Evolutionary conservation across 2,888 invertebrate species (phyloP).

Genomic region (Buathra laborator): DNA sequence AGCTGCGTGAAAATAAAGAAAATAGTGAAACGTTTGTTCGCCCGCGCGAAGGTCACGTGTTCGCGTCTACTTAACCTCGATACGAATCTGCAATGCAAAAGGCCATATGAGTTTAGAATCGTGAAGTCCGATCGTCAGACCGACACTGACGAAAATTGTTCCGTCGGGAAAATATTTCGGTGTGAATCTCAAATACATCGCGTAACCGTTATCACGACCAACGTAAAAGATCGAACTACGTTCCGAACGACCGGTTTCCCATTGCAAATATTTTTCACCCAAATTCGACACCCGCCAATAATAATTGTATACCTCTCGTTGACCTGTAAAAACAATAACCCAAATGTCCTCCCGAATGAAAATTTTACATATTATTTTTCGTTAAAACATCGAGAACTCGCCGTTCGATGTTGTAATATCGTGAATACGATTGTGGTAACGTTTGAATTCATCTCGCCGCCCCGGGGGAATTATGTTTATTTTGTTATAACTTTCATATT

Average conservation of each 20-base stretch:
- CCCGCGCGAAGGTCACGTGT: neutral
- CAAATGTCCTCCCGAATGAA: neutral
- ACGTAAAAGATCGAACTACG: constrained; percentile 84
- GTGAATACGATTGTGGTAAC: constrained; percentile 74
- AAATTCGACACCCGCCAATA: constrained; percentile 84
- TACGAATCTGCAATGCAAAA: constrained; percentile 81
- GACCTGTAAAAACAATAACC: constrained; percentile 60
- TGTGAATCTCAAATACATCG: constrained; percentile 84
- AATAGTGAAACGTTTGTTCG: neutral
- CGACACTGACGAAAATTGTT: constrained; percentile 80
- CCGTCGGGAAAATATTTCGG: constrained; percentile 83
- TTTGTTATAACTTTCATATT: constrained; percentile 7
- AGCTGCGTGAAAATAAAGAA: constrained; percentile 66
- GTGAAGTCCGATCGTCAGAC: constrained; percentile 82
- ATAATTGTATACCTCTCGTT: constrained; percentile 79
- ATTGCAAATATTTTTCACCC: constrained; percentile 81
- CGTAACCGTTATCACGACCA: constrained; percentile 79
- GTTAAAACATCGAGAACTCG: constrained; percentile 18
- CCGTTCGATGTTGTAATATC: constrained; percentile 48
- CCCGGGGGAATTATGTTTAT: constrained; percentile 42
- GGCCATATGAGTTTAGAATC: constrained; percentile 84
- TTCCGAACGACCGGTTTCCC: constrained; percentile 81
- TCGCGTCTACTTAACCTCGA: constrained; percentile 75
- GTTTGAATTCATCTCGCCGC: constrained; percentile 73
- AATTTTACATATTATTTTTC: neutral